Base-by-base conservation (phyloP, 2,113 vertebrate species). In the Anhinga anhinga region DNA sequence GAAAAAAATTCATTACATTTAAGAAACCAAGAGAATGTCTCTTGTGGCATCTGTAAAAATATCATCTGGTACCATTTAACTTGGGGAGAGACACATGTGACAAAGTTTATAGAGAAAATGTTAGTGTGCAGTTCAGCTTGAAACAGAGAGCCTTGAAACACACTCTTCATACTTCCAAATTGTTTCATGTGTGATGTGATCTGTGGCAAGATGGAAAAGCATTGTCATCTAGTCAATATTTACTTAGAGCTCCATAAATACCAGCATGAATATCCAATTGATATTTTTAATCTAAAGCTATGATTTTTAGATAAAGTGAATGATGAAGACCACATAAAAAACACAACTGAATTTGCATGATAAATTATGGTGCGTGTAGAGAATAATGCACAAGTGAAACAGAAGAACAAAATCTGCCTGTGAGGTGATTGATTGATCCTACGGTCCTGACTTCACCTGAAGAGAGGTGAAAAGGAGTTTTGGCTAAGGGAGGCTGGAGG, bases 1-100 rank as follows among this genome's bases (percentile, higher is more conserved):
- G 34, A 15, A 58, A 80, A 92, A 95, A 87, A 92, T 26, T 16
- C 78, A 94, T 38, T 96, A 92, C 74, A 18, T 96, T 91, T 94
- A 85, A 84, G 40, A 95, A 97, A 82, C 38, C 73, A 87, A 94
- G 40, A 69, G 52, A 93, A 78, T 90, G 11, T 88, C 49, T 96
- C 78, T 72, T 77, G 76, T 79, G 53, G 21, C 70, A 78, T 95
- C 63, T 88, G 91, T 88, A 84, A 91, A 95, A 90, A 69, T 83
- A 86, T 96, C 89, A 90, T 86, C 87, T 95, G 89, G 85, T 96
- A 90, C 58, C 79, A 88, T 91, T 98, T 97, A 96, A 67, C 66
- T 26, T 52, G 30, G 34, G 78, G 58, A 93, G 72, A 85, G 49
- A 94, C 59, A 67, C 16, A 94, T 61, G 44, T 96, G 92, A 93